A percentile compares a stretch with the other conserved stretches of the same genome.
These are phyloP conservation scores for Rhea americana DNA, from an alignment of 2,113 vertebrate genomes.

Conservation along the genomic window DNA sequence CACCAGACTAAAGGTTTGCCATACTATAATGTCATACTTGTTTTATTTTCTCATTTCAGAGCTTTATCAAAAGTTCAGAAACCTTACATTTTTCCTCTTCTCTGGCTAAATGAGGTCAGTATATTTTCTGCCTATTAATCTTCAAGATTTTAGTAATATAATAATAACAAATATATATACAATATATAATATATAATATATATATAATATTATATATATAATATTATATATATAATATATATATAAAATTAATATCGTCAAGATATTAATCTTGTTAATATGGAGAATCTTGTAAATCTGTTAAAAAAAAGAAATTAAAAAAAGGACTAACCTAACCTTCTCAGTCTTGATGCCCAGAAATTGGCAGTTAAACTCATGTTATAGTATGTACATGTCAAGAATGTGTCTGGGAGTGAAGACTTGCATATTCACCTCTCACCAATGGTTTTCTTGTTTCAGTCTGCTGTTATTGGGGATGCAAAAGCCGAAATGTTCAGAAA, in stretches of 20 bases:
- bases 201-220: too few species aligned
- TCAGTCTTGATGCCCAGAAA: not conserved
- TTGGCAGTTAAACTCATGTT: not conserved
- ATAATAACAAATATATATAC: too few species aligned
- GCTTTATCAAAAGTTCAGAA: slow-evolving; percentile 78
- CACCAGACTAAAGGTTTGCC: not conserved
- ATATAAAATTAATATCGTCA: too few species aligned
- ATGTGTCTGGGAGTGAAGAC: not conserved
- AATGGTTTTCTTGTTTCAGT: slow-evolving; percentile 74
- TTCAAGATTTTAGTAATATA: not conserved
- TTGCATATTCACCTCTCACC: not conserved
- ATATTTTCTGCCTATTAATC: slow-evolving; percentile 9
- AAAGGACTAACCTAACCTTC: accelerated
- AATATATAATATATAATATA: too few species aligned
- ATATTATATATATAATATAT: too few species aligned
- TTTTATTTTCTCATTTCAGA: slow-evolving; percentile 72
- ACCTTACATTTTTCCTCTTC: slow-evolving; percentile 84
- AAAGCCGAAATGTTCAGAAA: slow-evolving; percentile 85
- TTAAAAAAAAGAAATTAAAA: not conserved
- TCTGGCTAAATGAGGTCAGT: slow-evolving; percentile 96
- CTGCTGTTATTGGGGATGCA: slow-evolving; percentile 82
- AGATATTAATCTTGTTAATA: not conserved
- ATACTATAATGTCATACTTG: not conserved
- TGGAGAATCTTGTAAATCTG: not conserved
- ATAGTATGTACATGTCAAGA: not conserved